Conservation (phyloP, 2,113 vertebrate species). For the Numida meleagris region DNA sequence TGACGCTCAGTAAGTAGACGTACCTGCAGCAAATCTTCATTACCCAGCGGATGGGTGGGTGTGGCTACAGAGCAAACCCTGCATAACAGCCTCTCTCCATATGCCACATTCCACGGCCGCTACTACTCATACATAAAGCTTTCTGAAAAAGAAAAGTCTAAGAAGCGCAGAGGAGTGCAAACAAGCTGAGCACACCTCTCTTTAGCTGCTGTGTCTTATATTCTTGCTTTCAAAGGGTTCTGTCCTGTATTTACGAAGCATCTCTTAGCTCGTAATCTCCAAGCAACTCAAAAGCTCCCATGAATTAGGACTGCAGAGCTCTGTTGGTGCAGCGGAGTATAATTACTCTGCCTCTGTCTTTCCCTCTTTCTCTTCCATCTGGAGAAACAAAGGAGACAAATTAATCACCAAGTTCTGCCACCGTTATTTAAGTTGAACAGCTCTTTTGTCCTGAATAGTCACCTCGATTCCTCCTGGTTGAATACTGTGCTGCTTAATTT, state of each 20-base stretch:
- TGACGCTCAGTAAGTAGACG: not conserved
- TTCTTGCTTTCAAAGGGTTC: not conserved
- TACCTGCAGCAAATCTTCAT: not conserved
- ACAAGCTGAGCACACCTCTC: not conserved
- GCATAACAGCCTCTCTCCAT: not conserved
- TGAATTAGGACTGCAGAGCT: not conserved
- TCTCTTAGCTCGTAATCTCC: conserved; percentile 12
- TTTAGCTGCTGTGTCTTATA: not conserved
- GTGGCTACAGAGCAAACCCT: accelerated
- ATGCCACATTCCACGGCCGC: accelerated
- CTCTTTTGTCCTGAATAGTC: conserved; percentile 8
- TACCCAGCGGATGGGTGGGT: not conserved
- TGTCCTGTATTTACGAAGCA: not conserved
- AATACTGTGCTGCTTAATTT: not conserved
- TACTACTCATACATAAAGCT: not conserved
- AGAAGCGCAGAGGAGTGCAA: not conserved
- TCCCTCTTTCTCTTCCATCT: conserved; percentile 11
- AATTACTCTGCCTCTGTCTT: not conserved
- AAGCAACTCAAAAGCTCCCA: not conserved
- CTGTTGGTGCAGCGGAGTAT: not conserved
- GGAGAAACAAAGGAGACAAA: conserved; percentile 2
- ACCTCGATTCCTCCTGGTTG: not conserved
- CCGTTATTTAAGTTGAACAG: conserved; percentile 10
- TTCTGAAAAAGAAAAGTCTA: not conserved
- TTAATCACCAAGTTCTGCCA: conserved; percentile 32